Base-by-base conservation (phyloP, 1,140 invertebrate species). In the Eciton burchellii region DNA sequence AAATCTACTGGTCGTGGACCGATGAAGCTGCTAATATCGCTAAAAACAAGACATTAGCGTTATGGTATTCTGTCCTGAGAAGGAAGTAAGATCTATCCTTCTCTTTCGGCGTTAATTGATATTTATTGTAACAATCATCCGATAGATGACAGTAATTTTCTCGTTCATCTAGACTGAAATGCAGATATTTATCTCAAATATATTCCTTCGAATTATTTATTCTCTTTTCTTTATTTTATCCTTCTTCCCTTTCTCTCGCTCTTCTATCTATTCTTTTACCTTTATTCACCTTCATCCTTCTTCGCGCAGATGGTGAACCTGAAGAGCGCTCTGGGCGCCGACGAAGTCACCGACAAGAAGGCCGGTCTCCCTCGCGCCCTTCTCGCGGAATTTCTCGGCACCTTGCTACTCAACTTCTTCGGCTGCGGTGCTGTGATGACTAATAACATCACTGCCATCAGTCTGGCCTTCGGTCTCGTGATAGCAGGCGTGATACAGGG, bases 301-400 rank as follows among this genome's bases (percentile, higher is more conserved):
- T 59, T 86, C 86, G 14, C 65, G 24, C 63, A 93, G 91, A 93
- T 94, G 95, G 94, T 94, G 70, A 96, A 95, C 85, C 91, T 96
- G 73, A 95, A 95, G 81, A 94, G 94, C 71, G 95, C 94, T 14
- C 91, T 97, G 29, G 96, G 96, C 0, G 91, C 95, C 26, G 94
- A 96, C 72, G 96, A 97, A 92, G 89, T 97, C 72, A 95, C 95
- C 43, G 94, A 95, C 71, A 95, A 94, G 84, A 93, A 96, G 88
- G 90, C 95, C 85, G 94, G 95, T 74, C 81, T 95, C 0, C 95
- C 96, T 95, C 95, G 96, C 82, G 95, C 97, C 0, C 93, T 98
- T 4, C 91, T 97, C 0, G 98, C 97, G 0, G 98, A 99, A 93
- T 98, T 98, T 63, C 57, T 97, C 85, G 98, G 98, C 16, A 98